Conservation (phyloP, 2,113 vertebrate genomes). For the Corythornis cristatus region DNA sequence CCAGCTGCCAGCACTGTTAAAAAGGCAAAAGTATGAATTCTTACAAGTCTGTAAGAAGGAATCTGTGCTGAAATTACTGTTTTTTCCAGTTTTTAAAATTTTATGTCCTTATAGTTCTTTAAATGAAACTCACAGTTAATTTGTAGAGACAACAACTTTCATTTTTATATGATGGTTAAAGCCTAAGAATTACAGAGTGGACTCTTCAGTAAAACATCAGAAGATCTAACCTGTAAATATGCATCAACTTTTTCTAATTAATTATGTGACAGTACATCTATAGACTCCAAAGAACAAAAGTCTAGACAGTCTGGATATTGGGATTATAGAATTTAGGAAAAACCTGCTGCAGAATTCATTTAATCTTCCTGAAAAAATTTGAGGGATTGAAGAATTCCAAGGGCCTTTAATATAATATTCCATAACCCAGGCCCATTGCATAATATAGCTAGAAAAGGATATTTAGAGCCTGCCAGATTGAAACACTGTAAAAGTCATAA, state of each 20-base stretch:
- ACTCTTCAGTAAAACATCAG: neutral
- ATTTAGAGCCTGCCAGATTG: conserved; percentile 12
- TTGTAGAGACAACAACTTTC: neutral
- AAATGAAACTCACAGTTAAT: neutral
- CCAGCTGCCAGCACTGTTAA: neutral
- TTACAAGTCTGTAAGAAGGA: neutral
- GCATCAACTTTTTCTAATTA: conserved; percentile 16
- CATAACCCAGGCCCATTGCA: neutral
- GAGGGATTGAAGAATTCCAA: conserved; percentile 49
- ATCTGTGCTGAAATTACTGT: neutral
- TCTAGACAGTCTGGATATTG: conserved; percentile 42
- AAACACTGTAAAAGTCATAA: conserved; percentile 48
- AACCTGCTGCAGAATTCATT: conserved; percentile 58
- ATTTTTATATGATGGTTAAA: neutral
- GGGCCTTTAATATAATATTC: conserved; percentile 56
- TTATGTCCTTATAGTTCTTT: neutral
- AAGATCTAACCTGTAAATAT: neutral
- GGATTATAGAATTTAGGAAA: conserved; percentile 24
- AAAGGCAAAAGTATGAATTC: neutral
- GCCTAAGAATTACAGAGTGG: neutral
- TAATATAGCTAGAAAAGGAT: neutral
- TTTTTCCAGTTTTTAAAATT: neutral
- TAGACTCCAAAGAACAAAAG: conserved; percentile 24
- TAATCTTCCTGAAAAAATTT: conserved; percentile 40
- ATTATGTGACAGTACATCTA: conserved; percentile 29